Conservation (phyloP, 2,888 invertebrate species). For the Polyommatus iphigenia region DNA sequence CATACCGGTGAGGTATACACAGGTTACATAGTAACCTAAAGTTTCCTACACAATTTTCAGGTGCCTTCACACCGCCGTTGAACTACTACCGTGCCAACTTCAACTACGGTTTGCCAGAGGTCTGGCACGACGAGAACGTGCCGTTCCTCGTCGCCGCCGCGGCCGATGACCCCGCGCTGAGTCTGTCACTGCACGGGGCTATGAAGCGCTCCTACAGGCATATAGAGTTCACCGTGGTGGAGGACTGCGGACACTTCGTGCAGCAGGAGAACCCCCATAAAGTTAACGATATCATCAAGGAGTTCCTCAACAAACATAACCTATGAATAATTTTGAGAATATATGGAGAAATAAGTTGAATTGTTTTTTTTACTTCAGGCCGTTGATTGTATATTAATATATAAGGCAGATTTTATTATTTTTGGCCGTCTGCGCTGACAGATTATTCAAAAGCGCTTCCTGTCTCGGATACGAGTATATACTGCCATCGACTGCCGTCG, state of each 20-base stretch:
- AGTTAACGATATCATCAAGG: slow-evolving; percentile 70
- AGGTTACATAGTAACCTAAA: too few relatives aligned
- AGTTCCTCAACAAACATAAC: slow-evolving; percentile 60
- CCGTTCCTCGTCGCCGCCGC: slow-evolving; percentile 53
- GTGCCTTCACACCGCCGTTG: slow-evolving; percentile 71
- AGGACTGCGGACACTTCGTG: slow-evolving; percentile 74
- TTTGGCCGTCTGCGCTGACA: too few relatives aligned
- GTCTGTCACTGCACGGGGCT: not conserved
- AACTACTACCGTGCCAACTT: slow-evolving; percentile 78
- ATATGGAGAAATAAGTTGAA: not conserved
- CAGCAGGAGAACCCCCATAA: slow-evolving; percentile 76
- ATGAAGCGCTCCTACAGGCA: slow-evolving; percentile 42
- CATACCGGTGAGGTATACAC: too few relatives aligned
- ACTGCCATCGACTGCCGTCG: too few relatives aligned
- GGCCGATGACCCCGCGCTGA: not conserved
- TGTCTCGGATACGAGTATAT: too few relatives aligned
- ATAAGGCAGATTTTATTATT: too few relatives aligned
- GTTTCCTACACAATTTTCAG: slow-evolving; percentile 51
- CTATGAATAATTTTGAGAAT: slow-evolving; percentile 30
- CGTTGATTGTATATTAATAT: too few relatives aligned
- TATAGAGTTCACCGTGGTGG: slow-evolving; percentile 63
- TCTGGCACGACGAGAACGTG: slow-evolving; percentile 51
- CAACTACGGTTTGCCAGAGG: slow-evolving; percentile 47
- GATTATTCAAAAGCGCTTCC: too few relatives aligned
- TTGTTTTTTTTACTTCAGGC: too few relatives aligned